Evolutionary conservation across 2,113 vertebrate species (phyloP).

Genomic region (Pluvialis apricaria): DNA sequence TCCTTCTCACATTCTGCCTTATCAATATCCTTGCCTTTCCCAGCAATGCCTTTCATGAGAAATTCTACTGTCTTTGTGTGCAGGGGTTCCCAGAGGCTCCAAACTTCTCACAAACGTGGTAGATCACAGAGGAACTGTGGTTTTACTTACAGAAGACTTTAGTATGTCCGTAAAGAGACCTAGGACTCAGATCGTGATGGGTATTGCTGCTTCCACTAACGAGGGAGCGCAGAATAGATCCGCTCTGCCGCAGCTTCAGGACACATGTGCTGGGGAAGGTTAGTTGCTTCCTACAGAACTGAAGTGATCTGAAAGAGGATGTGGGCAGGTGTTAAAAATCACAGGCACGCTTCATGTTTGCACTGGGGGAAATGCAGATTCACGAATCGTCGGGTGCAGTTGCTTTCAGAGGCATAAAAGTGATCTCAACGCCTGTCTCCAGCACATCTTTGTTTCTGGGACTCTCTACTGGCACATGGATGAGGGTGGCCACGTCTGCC

Average conservation of each 20-base stretch:
- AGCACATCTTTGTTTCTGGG: neutral
- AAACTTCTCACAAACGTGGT: neutral
- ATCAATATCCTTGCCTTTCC: too few species aligned
- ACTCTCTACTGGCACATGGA: neutral
- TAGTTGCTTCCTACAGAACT: neutral
- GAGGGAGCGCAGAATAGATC: neutral
- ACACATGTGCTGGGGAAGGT: neutral
- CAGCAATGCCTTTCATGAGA: neutral
- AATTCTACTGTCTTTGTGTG: neutral
- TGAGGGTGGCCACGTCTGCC: neutral
- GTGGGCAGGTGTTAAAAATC: neutral
- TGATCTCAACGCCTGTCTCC: neutral
- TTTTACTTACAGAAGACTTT: neutral
- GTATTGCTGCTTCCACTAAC: accelerated
- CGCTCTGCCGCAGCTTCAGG: neutral
- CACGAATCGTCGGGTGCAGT: accelerated
- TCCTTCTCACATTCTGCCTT: neutral
- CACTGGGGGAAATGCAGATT: neutral
- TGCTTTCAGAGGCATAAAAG: neutral
- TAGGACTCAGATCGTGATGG: neutral
- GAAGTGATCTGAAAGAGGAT: neutral
- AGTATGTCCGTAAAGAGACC: neutral
- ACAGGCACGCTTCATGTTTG: accelerated
- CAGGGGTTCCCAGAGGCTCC: neutral
- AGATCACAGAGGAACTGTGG: neutral